phyloP scores from a whole-genome alignment of 2,888 invertebrate genomes.

The Danaus chrysippus region DNA sequence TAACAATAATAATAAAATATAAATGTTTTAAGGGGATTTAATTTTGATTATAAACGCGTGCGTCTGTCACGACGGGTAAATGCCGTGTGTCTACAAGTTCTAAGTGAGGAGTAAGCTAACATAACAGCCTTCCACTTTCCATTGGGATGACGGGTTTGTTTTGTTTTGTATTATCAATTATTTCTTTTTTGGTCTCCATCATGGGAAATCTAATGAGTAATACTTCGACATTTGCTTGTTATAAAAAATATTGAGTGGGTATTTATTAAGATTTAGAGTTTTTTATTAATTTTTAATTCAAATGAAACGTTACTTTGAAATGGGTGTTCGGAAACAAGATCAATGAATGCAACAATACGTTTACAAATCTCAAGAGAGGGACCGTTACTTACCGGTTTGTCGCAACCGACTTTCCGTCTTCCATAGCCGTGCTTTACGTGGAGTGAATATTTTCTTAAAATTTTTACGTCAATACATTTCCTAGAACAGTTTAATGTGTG shows the following conservation, averaged over 20 bases:
- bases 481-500: too few species aligned
- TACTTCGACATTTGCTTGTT: neutral
- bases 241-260: too few species aligned
- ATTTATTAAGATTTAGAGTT: too few species aligned
- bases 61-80: slow-evolving; percentile 50
- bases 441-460: slow-evolving; percentile 18
- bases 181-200: neutral
- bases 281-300: too few species aligned
- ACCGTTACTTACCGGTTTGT: slow-evolving; percentile 59
- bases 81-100: slow-evolving; percentile 52
- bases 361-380: slow-evolving; percentile 21
- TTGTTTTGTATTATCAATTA: slow-evolving; percentile 25
- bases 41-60: slow-evolving; percentile 40
- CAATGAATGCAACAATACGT: slow-evolving; percentile 19
- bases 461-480: slow-evolving; percentile 4
- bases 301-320: too few species aligned
- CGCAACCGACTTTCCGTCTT: slow-evolving; percentile 37
- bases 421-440: slow-evolving; percentile 18
- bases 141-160: slow-evolving; percentile 31
- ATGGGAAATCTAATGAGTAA: neutral
- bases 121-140: slow-evolving; percentile 46
- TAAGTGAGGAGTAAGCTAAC: slow-evolving; percentile 18
- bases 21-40: too few species aligned
- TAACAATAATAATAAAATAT: too few species aligned
- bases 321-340: slow-evolving; percentile 2